These are phyloP conservation scores for Ophioninae sp. DNA, from an alignment of 2,888 invertebrate species.

Conservation along the genomic window DNA sequence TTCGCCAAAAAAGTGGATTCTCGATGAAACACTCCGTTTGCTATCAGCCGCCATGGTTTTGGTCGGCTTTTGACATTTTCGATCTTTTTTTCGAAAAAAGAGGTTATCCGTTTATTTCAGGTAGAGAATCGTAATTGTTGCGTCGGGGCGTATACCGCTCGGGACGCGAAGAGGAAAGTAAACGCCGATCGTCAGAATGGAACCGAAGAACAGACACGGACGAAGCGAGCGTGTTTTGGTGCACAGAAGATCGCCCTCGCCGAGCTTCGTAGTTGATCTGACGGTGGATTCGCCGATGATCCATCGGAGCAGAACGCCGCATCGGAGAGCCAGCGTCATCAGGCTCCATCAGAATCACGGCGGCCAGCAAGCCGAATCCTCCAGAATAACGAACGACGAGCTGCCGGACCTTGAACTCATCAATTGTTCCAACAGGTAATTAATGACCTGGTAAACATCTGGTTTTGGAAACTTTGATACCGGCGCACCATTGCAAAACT, in stretches of 20 bases:
- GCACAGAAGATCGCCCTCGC: constrained; percentile 40
- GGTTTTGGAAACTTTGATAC: too few relatives aligned
- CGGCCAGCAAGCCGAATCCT: constrained; percentile 4
- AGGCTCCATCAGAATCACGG: constrained; percentile 6
- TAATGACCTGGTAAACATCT: not conserved
- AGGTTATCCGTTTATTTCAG: not conserved
- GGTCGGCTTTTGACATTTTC: not conserved
- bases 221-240: not conserved
- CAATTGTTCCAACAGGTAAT: constrained; percentile 27
- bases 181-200: constrained; percentile 3
- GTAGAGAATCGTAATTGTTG: not conserved
- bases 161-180: not conserved
- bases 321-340: not conserved
- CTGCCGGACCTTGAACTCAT: not conserved
- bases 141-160: not conserved
- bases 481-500: too few relatives aligned
- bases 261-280: constrained; percentile 57
- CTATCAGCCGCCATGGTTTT: not conserved
- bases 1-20: not conserved
- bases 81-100: not conserved
- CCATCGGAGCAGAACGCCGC: not conserved
- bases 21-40: not conserved
- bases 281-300: constrained; percentile 59
- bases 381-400: not conserved
- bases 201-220: constrained; percentile 5